Evolutionary conservation across 2,888 invertebrate genomes (phyloP).

Genomic region (Andrena bicolor): DNA sequence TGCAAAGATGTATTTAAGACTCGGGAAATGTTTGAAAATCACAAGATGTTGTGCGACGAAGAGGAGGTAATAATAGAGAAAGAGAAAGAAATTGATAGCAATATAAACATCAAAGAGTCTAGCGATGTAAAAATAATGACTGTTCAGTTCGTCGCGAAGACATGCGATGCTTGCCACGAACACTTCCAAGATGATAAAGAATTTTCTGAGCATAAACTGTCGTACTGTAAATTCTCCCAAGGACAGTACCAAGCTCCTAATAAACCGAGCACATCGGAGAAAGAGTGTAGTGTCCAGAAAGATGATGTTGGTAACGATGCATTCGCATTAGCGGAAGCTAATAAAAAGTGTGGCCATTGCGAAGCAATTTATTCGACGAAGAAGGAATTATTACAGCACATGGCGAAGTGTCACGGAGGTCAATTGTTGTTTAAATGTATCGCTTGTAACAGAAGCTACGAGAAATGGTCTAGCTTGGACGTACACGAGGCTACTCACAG

Average conservation of each 20-base stretch:
- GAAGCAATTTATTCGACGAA: slow-evolving; percentile 60
- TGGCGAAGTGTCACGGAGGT: slow-evolving; percentile 70
- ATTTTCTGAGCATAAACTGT: slow-evolving; percentile 32
- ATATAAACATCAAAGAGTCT: slow-evolving; percentile 7
- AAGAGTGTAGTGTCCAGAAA: neutral
- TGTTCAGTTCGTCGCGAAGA: slow-evolving; percentile 6
- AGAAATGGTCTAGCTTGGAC: slow-evolving; percentile 79
- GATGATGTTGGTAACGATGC: slow-evolving; percentile 11
- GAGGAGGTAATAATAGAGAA: slow-evolving; percentile 29
- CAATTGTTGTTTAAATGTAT: slow-evolving; percentile 75
- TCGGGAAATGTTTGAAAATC: slow-evolving; percentile 65
- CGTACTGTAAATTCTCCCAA: slow-evolving; percentile 11
- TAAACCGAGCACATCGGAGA: neutral
- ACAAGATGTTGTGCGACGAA: slow-evolving; percentile 62
- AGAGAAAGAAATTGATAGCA: slow-evolving; percentile 20
- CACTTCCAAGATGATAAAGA: slow-evolving; percentile 33
- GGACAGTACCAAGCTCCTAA: neutral
- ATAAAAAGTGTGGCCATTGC: slow-evolving; percentile 76
- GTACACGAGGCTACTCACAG: slow-evolving; percentile 81
- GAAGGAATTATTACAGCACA: slow-evolving; percentile 76
- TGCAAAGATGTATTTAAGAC: slow-evolving; percentile 61
- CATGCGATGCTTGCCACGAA: slow-evolving; percentile 21
- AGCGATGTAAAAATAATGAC: slow-evolving; percentile 3
- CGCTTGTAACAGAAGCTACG: slow-evolving; percentile 77
- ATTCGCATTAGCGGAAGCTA: slow-evolving; percentile 2